Evolutionary conservation across 92 coral and sea anemone genomes (phyloP), one percentile per base, ranked within the genome.

Genomic region (Zoanthus sansibaricus): DNA sequence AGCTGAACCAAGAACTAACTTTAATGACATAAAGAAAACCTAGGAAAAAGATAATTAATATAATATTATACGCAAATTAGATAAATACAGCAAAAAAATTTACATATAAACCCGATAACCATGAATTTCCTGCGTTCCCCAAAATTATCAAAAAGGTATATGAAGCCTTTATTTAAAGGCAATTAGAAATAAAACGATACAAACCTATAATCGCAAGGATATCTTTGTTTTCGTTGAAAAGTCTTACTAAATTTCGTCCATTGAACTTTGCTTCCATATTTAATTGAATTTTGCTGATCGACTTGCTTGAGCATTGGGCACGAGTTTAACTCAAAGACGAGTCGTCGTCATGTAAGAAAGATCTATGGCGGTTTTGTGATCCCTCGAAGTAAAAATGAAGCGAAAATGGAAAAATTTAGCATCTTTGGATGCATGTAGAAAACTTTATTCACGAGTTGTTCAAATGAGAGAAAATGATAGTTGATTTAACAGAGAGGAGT

Each of bases 11-110:
- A 5, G 87, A 14, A 15, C 92, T 83, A 47, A 79, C 93, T 84
- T 95, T 95, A 11, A 92, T 78, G 13, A 90, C 86, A 84, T 85
- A 95, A 1, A 88, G 37, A 72, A 93, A 58, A 33, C 98, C 98
- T 87, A 77, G 37, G 71, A 83, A 87, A 30, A 7, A 78, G 1
- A 54, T 17, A 17, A 44, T 49, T 17, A 55, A 61, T 62, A n/a
- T 17, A 55, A 61, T 62, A n/a, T 6, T 5, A 9, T n/a, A 67
- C 6, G 20, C 16, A 12, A 67, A 30, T 11, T 67, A 30, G 1
- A 14, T 7, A n/a, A 71, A 32, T 9, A 37, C 4, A 37, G 3
- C 4, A 4, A 2, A 37, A 37, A 37, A 37, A 37, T 37, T 37
- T 37, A 37, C 42, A 37, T 37, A 37, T 25, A 25, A 25, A 37